Evolutionary conservation across 2,797 vertebrate genomes (phyloP).

Genomic region (Acomys russatus): DNA sequence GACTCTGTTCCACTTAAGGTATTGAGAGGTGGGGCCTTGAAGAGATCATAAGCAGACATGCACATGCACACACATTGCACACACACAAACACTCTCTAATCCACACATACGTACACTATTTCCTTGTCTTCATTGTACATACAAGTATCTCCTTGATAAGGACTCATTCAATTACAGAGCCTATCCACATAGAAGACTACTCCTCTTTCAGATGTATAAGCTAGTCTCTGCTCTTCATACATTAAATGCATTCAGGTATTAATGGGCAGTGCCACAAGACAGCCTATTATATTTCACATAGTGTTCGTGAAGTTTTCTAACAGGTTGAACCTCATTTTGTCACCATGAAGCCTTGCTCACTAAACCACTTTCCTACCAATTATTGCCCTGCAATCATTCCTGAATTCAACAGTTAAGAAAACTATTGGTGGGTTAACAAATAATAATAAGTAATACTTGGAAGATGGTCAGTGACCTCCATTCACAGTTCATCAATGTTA

Average conservation of each 20-base stretch:
- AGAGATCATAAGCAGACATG: neutral
- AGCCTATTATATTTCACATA: neutral
- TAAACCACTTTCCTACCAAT: rapidly evolving
- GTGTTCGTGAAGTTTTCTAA: neutral
- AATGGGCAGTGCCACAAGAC: neutral
- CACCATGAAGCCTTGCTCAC: neutral
- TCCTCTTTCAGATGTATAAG: neutral
- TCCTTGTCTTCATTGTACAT: neutral
- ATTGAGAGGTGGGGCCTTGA: neutral
- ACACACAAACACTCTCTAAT: too few species aligned
- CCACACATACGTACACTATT: neutral
- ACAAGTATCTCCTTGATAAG: neutral
- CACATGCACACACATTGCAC: too few species aligned
- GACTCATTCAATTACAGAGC: neutral
- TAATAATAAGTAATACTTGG: neutral
- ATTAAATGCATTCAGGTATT: neutral
- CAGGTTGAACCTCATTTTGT: neutral
- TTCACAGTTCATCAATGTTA: neutral
- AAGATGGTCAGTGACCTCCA: neutral
- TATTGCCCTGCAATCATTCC: neutral
- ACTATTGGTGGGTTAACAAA: neutral
- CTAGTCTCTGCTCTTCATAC: neutral
- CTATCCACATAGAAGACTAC: too few species aligned
- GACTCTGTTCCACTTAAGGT: neutral
- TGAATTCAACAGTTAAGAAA: neutral